Percentiles rank a stretch among this genome's conserved stretches.
phyloP scores from a whole-genome alignment of 2,888 invertebrate genomes.

The Drosophila incognita region DNA sequence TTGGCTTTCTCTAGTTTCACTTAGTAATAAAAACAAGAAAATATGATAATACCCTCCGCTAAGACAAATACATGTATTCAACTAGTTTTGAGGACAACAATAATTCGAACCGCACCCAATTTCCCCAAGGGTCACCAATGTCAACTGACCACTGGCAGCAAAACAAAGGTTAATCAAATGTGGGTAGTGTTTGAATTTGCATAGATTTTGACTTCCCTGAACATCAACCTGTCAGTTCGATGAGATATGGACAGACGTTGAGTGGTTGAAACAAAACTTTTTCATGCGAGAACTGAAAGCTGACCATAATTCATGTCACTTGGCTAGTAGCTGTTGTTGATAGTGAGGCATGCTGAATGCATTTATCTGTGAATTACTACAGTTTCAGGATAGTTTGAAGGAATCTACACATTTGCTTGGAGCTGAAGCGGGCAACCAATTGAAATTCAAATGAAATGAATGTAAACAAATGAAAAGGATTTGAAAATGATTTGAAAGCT shows the following conservation, averaged over 20 bases:
- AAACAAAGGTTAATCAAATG: constrained; percentile 17
- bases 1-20: neutral
- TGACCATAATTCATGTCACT: constrained; percentile 29
- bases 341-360: neutral
- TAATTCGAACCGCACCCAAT: neutral
- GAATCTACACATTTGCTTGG: neutral
- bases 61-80: constrained; percentile 10
- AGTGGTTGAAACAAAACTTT: constrained; percentile 58
- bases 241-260: constrained; percentile 19
- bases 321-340: neutral
- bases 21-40: constrained; percentile 34
- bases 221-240: neutral
- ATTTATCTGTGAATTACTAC: neutral
- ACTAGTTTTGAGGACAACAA: constrained; percentile 8
- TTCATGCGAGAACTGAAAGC: constrained; percentile 42
- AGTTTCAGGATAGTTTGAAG: neutral
- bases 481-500: neutral
- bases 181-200: constrained; percentile 1
- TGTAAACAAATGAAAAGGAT: neutral
- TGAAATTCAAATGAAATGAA: too few relatives aligned
- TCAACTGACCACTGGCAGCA: constrained; percentile 16
- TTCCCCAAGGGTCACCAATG: constrained; percentile 14
- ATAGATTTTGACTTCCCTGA: constrained; percentile 1
- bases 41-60: constrained; percentile 18
- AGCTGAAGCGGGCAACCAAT: too few relatives aligned